Conservation (phyloP, 2,888 invertebrate genomes). For the Philhelius pedissequus region DNA sequence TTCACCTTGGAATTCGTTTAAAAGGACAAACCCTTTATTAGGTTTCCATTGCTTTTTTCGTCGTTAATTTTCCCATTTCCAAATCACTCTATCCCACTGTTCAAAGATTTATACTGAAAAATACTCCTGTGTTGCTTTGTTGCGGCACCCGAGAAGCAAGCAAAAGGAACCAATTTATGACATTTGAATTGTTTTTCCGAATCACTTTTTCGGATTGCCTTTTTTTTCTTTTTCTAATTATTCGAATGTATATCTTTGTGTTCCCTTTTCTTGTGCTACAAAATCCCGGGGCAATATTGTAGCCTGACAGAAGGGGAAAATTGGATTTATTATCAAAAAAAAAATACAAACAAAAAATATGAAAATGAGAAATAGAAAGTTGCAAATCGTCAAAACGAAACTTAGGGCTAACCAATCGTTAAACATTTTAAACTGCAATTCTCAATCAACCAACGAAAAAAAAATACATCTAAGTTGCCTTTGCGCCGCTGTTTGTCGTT, state of each 20-base stretch:
- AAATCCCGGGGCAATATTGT: neutral
- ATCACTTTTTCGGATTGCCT: conserved; percentile 5
- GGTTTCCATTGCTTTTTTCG: too few species aligned
- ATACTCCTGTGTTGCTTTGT: neutral
- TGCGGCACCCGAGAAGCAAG: neutral
- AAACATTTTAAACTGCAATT: conserved; percentile 27
- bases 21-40: too few species aligned
- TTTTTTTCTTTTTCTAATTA: neutral
- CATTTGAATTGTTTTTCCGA: conserved; percentile 38
- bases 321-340: conserved; percentile 29
- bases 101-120: neutral
- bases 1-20: too few species aligned
- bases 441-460: neutral
- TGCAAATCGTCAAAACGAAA: conserved; percentile 22
- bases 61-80: neutral
- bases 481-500: neutral
- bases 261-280: neutral
- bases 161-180: conserved; percentile 37
- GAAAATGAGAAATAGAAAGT: conserved; percentile 28
- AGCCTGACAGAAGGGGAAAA: neutral
- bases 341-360: too few species aligned
- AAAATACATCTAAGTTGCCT: neutral
- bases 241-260: neutral
- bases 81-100: neutral
- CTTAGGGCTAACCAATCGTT: neutral